phyloP scores from a whole-genome alignment of 1,140 invertebrate species.

The Listronotus oregonensis region DNA sequence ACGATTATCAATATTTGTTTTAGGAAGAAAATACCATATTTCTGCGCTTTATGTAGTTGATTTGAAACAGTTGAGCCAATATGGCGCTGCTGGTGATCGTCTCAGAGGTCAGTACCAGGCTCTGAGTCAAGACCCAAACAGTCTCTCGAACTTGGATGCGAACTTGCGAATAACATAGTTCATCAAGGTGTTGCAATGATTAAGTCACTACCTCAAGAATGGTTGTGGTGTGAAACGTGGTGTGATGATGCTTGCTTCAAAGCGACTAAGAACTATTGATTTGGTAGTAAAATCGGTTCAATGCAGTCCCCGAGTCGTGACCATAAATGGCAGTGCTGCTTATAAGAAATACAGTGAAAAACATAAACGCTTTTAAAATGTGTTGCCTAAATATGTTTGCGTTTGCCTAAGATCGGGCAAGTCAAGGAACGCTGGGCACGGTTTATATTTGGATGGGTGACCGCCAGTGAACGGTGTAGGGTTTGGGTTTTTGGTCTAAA shows the following conservation, averaged over 20 bases:
- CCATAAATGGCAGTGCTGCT: no score
- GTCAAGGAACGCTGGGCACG: no score
- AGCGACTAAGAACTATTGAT: slow-evolving; percentile 96
- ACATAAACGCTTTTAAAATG: no score
- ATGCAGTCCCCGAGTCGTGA: no score
- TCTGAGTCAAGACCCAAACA: slow-evolving; percentile 91
- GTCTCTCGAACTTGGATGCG: slow-evolving; percentile 89
- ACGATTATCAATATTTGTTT: slow-evolving; percentile 3
- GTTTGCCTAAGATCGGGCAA: no score
- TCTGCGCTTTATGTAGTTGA: slow-evolving; percentile 98
- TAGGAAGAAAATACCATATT: slow-evolving; percentile 93
- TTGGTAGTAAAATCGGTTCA: slow-evolving; percentile 65
- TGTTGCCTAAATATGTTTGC: no score
- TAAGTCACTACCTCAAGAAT: slow-evolving; percentile 98
- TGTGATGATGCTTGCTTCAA: slow-evolving; percentile 93
- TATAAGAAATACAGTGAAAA: no score
- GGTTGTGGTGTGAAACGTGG: slow-evolving; percentile 99
- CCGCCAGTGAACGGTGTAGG: no score
- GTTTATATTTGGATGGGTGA: no score
- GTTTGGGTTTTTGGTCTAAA: no score
- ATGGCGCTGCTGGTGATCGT: slow-evolving; percentile 97
- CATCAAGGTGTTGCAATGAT: slow-evolving; percentile 99
- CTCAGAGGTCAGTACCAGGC: slow-evolving; percentile 95
- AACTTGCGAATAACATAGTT: slow-evolving; percentile 80
- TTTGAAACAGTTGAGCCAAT: slow-evolving; percentile 87